These are phyloP conservation scores for Hypolimnas misippus DNA, from an alignment of 2,888 invertebrate genomes.

Conservation along the genomic window DNA sequence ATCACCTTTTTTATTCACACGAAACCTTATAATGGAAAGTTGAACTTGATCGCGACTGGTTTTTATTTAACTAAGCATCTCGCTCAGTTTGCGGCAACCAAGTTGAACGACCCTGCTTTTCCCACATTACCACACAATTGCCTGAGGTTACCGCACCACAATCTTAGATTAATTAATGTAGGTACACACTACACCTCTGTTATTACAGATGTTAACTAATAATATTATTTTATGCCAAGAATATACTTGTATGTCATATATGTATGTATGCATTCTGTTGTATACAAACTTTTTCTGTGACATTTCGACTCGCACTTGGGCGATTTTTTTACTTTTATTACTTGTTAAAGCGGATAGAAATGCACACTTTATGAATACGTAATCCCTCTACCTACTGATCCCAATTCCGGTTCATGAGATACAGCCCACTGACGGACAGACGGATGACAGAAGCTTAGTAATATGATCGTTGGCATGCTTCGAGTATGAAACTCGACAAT, in stretches of 20 bases:
- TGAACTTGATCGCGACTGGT: conserved; percentile 29
- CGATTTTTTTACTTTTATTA: too few species aligned
- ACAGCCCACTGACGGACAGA: too few species aligned
- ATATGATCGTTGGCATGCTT: too few species aligned
- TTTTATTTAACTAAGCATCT: conserved; percentile 24
- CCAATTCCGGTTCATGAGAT: too few species aligned
- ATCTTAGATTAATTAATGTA: conserved; percentile 16
- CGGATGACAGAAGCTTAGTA: too few species aligned
- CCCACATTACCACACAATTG: conserved; percentile 32
- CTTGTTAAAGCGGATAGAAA: too few species aligned
- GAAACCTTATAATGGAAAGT: conserved; percentile 26
- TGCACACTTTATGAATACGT: too few species aligned
- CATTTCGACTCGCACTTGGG: too few species aligned
- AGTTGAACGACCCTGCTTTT: conserved; percentile 25
- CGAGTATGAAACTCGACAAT: too few species aligned
- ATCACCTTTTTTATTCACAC: conserved; percentile 3
- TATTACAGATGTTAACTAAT: not conserved
- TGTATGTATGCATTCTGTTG: too few species aligned
- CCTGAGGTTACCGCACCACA: conserved; percentile 17
- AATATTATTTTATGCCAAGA: not conserved
- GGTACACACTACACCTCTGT: not conserved
- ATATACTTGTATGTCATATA: not conserved
- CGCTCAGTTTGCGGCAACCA: conserved; percentile 16
- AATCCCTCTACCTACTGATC: too few species aligned
- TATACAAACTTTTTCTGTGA: too few species aligned